These are phyloP conservation scores for Alcis repandata DNA, from an alignment of 2,888 invertebrate species.

Conservation along the genomic window DNA sequence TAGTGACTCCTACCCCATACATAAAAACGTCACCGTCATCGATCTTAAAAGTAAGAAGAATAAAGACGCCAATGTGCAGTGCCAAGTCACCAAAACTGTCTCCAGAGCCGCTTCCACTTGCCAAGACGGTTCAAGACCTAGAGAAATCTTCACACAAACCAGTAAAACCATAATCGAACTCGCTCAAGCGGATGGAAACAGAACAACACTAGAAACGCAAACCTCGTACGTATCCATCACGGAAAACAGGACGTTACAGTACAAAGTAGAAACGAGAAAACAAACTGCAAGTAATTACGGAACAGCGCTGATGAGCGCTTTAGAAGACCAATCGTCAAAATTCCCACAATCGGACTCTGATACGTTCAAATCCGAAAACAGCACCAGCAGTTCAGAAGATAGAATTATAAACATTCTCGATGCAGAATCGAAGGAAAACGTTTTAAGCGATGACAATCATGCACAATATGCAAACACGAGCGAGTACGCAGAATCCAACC, in stretches of 20 bases:
- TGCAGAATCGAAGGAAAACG: constrained; percentile 56
- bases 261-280: constrained; percentile 59
- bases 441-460: constrained; percentile 49
- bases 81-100: constrained; percentile 42
- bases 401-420: constrained; percentile 54
- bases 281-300: constrained; percentile 28
- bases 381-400: constrained; percentile 53
- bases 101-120: constrained; percentile 52
- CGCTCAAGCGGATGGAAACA: constrained; percentile 66
- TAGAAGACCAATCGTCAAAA: constrained; percentile 67
- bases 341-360: constrained; percentile 58
- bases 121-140: constrained; percentile 57
- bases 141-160: constrained; percentile 85
- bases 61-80: constrained; percentile 45
- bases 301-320: constrained; percentile 40
- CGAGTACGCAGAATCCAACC: constrained; percentile 55
- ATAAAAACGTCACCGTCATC: constrained; percentile 53
- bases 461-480: constrained; percentile 56
- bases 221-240: constrained; percentile 74
- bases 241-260: constrained; percentile 68
- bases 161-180: constrained; percentile 86
- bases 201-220: constrained; percentile 71
- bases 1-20: constrained; percentile 64
- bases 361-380: constrained; percentile 50
- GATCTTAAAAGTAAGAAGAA: constrained; percentile 51